These are phyloP conservation scores for Amniataba percoides DNA, from an alignment of 2,797 vertebrate genomes.

Conservation along the genomic window DNA sequence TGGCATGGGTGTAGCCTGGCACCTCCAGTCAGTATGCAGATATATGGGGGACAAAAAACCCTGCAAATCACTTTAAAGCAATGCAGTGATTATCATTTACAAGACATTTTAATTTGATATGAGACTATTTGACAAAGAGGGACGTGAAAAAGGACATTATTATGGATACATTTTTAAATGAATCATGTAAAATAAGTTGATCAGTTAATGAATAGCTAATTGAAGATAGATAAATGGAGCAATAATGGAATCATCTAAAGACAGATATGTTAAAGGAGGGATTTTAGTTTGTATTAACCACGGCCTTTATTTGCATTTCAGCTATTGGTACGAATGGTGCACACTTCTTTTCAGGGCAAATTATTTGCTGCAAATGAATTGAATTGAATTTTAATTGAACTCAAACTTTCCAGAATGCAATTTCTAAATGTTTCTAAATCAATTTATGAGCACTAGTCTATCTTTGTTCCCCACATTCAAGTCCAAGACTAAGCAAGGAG, in stretches of 20 bases:
- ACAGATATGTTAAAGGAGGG: not conserved
- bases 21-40: constrained; percentile 4
- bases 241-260: not conserved
- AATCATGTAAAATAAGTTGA: not conserved
- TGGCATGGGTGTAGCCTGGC: constrained; percentile 7
- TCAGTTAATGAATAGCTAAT: not conserved
- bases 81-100: constrained; percentile 18
- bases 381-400: no score
- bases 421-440: not conserved
- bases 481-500: not conserved
- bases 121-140: not conserved
- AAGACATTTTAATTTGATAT: not conserved
- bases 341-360: not conserved
- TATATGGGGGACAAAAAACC: not conserved
- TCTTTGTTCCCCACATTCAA: not conserved
- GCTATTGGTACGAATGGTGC: not conserved
- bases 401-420: not conserved
- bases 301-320: constrained; percentile 1
- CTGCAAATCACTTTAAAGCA: constrained; percentile 12
- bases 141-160: constrained; percentile 1
- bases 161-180: not conserved
- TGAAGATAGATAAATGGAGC: not conserved
- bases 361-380: not conserved
- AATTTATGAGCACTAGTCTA: not conserved
- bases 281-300: not conserved